Percentiles rank a stretch among this genome's conserved stretches.
Evolutionary conservation across 1,140 invertebrate genomes (phyloP).

Genomic region (Mercenaria mercenaria): DNA sequence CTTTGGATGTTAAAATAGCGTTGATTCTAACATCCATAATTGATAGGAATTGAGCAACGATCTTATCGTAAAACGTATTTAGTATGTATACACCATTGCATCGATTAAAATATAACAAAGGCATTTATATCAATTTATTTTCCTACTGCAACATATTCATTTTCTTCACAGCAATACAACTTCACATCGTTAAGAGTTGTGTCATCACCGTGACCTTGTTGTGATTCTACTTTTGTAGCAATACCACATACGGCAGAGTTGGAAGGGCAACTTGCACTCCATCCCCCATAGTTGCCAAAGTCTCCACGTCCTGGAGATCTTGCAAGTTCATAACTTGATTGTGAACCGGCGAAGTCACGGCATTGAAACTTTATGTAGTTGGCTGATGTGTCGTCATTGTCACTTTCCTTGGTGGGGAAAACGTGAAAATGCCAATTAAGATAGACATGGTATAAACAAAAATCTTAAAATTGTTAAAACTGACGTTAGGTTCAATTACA

Average conservation of each 20-base stretch:
- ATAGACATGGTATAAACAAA: no score
- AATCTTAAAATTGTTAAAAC: no score
- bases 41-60: no score
- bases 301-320: neutral
- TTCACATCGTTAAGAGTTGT: constrained; percentile 9
- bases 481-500: no score
- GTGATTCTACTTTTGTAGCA: neutral
- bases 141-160: neutral
- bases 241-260: constrained; percentile 10
- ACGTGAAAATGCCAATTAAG: no score
- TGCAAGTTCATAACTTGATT: neutral
- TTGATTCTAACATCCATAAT: no score
- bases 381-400: neutral
- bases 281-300: neutral
- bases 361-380: neutral
- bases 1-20: no score
- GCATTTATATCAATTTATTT: no score
- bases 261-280: neutral
- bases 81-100: no score
- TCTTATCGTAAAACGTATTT: no score
- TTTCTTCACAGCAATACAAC: neutral
- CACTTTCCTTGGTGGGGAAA: neutral
- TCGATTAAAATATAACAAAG: no score
- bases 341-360: neutral
- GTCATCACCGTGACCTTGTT: neutral